Conservation (phyloP, 1,140 invertebrate species). For the Drosophila leontia region DNA sequence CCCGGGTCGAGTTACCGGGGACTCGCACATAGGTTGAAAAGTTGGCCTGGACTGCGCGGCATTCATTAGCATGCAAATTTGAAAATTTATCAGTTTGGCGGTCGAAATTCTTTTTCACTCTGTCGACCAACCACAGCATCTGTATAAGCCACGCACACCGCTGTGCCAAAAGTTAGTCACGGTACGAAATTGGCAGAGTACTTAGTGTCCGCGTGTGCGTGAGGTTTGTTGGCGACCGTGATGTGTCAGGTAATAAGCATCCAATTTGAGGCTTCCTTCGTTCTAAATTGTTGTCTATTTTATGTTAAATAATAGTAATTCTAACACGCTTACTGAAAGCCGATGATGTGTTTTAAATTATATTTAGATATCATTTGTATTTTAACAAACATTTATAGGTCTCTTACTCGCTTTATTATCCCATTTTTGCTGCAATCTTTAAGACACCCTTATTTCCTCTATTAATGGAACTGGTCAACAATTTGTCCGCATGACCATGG, state of each 20-base stretch:
- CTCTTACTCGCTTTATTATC: background rate
- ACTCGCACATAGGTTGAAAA: slow-evolving; percentile 26
- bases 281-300: background rate
- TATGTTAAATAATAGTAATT: background rate
- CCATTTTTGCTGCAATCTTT: background rate
- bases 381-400: too few relatives aligned
- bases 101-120: slow-evolving; percentile 34
- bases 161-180: slow-evolving; percentile 1
- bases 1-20: background rate
- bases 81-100: slow-evolving; percentile 65
- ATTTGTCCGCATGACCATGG: slow-evolving; percentile 9
- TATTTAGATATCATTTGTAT: too few relatives aligned
- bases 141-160: slow-evolving; percentile 7
- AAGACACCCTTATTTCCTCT: slow-evolving; percentile 9
- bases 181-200: slow-evolving; percentile 11
- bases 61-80: slow-evolving; percentile 77
- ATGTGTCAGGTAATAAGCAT: slow-evolving; percentile 10
- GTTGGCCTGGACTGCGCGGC: slow-evolving; percentile 15
- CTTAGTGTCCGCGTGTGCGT: background rate
- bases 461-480: slow-evolving; percentile 13
- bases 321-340: too few relatives aligned
- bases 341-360: background rate
- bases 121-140: slow-evolving; percentile 8
- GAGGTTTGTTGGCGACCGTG: background rate
- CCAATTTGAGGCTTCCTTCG: background rate